Conservation (phyloP, 2,888 invertebrate genomes). For the Listrodromus nycthemerus region DNA sequence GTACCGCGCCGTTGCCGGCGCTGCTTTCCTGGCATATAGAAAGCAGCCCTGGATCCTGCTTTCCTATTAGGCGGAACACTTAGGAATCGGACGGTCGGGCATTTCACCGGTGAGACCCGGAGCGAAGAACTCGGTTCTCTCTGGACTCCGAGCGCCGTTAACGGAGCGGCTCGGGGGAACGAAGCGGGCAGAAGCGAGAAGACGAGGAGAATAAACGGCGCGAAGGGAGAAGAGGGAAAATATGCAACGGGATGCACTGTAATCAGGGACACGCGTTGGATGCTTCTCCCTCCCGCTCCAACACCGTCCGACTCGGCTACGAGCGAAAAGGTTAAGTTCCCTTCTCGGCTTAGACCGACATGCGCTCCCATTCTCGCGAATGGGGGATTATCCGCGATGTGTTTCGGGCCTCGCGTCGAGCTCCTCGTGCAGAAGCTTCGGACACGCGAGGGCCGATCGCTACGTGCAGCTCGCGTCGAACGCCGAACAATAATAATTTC, state of each 20-base stretch:
- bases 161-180: constrained; percentile 8
- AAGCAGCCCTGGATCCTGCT: constrained; percentile 61
- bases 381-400: neutral
- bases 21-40: constrained; percentile 61
- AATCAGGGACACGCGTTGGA: constrained; percentile 79
- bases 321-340: constrained; percentile 77
- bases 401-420: neutral
- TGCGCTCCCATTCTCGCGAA: constrained; percentile 42
- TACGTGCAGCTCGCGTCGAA: constrained; percentile 8
- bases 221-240: constrained; percentile 36
- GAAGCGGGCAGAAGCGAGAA: constrained; percentile 5
- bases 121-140: constrained; percentile 9
- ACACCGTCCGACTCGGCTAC: constrained; percentile 46
- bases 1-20: constrained; percentile 28
- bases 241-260: constrained; percentile 71
- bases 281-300: constrained; percentile 39
- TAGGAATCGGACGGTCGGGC: neutral
- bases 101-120: neutral
- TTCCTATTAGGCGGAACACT: constrained; percentile 45
- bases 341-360: constrained; percentile 55
- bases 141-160: constrained; percentile 34
- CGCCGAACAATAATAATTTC: constrained; percentile 2
- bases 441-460: constrained; percentile 48
- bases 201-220: neutral
- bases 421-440: constrained; percentile 18